Percentiles rank a stretch among this genome's conserved stretches.
These are phyloP conservation scores for Eptatretus atami DNA, from an alignment of 2,797 vertebrate genomes.

Conservation along the genomic window DNA sequence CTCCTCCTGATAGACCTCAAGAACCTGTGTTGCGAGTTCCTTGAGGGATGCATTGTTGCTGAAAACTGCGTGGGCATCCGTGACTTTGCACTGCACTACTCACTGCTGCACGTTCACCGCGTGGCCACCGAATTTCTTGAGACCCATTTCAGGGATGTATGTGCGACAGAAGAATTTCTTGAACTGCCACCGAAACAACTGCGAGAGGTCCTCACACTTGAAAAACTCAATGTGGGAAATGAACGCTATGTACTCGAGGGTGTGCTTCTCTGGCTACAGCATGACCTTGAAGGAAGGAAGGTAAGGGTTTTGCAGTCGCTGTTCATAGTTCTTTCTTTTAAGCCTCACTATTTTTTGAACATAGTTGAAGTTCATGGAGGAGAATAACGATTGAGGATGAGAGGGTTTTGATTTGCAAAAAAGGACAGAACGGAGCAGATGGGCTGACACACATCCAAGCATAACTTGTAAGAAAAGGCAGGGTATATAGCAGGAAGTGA, in stretches of 20 bases:
- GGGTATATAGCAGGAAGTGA: too few species aligned
- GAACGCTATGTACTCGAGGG: conserved; percentile 76
- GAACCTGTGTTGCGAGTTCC: conserved; percentile 69
- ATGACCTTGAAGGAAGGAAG: conserved; percentile 50
- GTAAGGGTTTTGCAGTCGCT: conserved; percentile 15
- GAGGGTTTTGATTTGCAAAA: background rate
- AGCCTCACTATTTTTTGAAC: too few species aligned
- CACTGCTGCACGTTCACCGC: conserved; percentile 60
- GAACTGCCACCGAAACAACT: conserved; percentile 46
- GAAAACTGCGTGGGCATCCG: conserved; percentile 95
- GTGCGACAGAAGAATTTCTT: conserved; percentile 51
- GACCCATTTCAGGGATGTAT: conserved; percentile 77
- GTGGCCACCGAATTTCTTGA: conserved; percentile 75
- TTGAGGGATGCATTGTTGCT: conserved; percentile 71
- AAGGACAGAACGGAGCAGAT: too few species aligned
- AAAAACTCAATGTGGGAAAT: conserved; percentile 85
- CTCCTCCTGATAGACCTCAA: conserved; percentile 82
- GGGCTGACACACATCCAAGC: too few species aligned
- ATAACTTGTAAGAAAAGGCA: too few species aligned
- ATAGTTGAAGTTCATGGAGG: background rate
- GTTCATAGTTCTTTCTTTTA: too few species aligned
- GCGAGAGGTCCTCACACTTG: conserved; percentile 55
- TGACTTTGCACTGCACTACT: conserved; percentile 77
- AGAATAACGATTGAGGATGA: background rate
- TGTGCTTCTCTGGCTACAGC: conserved; percentile 54